Evolutionary conservation across 2,888 invertebrate genomes (phyloP).

Genomic region (Nysson spinosus): DNA sequence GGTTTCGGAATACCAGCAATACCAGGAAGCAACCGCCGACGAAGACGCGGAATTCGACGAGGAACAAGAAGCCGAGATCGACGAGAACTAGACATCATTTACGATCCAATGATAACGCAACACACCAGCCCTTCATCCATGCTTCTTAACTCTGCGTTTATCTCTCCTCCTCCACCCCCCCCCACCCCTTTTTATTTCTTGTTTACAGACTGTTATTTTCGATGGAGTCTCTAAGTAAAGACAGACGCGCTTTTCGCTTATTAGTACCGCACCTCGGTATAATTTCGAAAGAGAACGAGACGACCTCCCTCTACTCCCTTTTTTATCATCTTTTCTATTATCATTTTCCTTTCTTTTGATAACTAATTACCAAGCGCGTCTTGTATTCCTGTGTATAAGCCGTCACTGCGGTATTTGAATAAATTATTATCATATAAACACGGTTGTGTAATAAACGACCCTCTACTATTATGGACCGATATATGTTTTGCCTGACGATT

Average conservation of each 20-base stretch:
- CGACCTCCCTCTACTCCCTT: too few species aligned
- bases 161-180: conserved; percentile 17
- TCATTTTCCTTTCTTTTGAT: conserved; percentile 20
- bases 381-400: conserved; percentile 65
- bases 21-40: conserved; percentile 92
- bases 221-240: conserved; percentile 63
- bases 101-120: conserved; percentile 33
- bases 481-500: conserved; percentile 8
- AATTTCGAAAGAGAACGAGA: conserved; percentile 16
- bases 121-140: conserved; percentile 33
- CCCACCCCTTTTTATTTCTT: conserved; percentile 58
- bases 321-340: conserved; percentile 27
- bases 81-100: conserved; percentile 80
- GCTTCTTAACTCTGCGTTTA: conserved; percentile 54
- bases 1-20: conserved; percentile 96
- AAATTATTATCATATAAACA: conserved; percentile 70
- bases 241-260: conserved; percentile 60
- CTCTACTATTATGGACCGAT: conserved; percentile 18
- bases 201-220: conserved; percentile 67
- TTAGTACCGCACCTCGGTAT: conserved; percentile 28
- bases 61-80: conserved; percentile 85
- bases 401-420: conserved; percentile 67
- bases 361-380: conserved; percentile 51
- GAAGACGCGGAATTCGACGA: conserved; percentile 91
- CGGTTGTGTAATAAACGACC: conserved; percentile 31